Evolutionary conservation across 2,797 vertebrate species (phyloP), one percentile per base, ranked within the genome.

Genomic region (Bradypodion ventrale): DNA sequence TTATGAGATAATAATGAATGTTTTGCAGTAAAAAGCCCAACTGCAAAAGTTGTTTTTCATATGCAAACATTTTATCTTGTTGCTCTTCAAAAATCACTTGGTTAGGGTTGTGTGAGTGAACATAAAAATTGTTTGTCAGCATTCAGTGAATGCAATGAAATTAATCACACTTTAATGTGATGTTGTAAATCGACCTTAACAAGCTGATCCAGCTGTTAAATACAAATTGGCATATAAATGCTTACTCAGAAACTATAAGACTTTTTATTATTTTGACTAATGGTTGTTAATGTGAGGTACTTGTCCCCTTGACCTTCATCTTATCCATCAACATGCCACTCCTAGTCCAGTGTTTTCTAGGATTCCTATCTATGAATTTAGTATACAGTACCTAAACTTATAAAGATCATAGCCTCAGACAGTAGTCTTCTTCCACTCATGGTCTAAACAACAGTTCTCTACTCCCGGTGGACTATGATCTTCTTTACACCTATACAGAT

Each of bases 61-160:
- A 65, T 40, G 29, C 0, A 85, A 78, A 27, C 1, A 29, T n/a
- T 83, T 86, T 82, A 79, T 76, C 42, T 46, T 75, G 16, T 2
- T 32, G 0, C 37, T 85, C 12, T 83, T 89, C 37, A 88, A 84
- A 88, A 83, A 1, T 6, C 27, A 70, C 59, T 1, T 65, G 40
- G 85, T 89, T 8, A 42, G 25, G 13, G 60, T 0, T 29, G 35
- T 35, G 13, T 27, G 35, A 1, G 1, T 56, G 4, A 74, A 73
- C 77, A 72, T 70, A 82, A 86, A 85, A 87, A 84, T 56, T 60
- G 78, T 83, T 86, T 86, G 5, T 29, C 82, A 80, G 82, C 52
- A 83, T 52, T 82, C 27, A 35, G 73, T 74, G 25, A 1, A 3
- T 89, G 82, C 80, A 63, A 70, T 37, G 1, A 0, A 59, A 75